These are phyloP conservation scores for Alviniconcha marisindica DNA, from an alignment of 1,140 invertebrate species.

Conservation along the genomic window DNA sequence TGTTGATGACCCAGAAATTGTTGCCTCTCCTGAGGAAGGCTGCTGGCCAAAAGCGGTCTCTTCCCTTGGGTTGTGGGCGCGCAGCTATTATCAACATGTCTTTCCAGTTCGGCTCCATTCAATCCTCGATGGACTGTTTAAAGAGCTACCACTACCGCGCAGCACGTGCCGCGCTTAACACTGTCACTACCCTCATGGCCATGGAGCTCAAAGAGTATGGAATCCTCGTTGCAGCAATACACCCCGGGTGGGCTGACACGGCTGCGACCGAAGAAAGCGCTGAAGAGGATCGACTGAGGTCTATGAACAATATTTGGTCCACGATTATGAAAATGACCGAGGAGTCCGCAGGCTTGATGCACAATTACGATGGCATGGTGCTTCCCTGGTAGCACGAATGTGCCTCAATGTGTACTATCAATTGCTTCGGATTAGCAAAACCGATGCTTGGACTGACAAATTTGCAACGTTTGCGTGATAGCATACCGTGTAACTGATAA, in stretches of 20 bases:
- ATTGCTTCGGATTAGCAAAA: too few relatives aligned
- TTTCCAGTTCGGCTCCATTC: not conserved
- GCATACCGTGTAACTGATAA: too few relatives aligned
- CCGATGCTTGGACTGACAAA: too few relatives aligned
- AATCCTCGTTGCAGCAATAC: conserved; percentile 86
- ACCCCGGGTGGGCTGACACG: conserved; percentile 94
- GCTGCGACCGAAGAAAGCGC: conserved; percentile 91
- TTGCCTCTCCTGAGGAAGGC: conserved; percentile 18
- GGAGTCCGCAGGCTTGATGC: not conserved
- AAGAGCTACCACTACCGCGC: conserved; percentile 42
- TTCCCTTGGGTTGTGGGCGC: not conserved
- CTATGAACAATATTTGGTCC: not conserved
- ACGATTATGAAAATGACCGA: not conserved
- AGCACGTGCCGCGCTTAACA: conserved; percentile 86
- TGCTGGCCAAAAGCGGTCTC: not conserved
- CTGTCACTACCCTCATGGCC: conserved; percentile 90
- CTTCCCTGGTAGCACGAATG: not conserved
- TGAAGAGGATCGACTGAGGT: not conserved
- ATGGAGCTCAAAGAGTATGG: conserved; percentile 86
- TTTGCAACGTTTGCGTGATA: too few relatives aligned
- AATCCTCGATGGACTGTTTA: not conserved
- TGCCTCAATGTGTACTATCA: too few relatives aligned
- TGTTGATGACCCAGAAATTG: conserved; percentile 22
- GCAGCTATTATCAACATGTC: conserved; percentile 21
- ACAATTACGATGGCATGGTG: not conserved